Conservation (phyloP, 2,888 invertebrate species). For the Branchipolynoe longqiensis region DNA sequence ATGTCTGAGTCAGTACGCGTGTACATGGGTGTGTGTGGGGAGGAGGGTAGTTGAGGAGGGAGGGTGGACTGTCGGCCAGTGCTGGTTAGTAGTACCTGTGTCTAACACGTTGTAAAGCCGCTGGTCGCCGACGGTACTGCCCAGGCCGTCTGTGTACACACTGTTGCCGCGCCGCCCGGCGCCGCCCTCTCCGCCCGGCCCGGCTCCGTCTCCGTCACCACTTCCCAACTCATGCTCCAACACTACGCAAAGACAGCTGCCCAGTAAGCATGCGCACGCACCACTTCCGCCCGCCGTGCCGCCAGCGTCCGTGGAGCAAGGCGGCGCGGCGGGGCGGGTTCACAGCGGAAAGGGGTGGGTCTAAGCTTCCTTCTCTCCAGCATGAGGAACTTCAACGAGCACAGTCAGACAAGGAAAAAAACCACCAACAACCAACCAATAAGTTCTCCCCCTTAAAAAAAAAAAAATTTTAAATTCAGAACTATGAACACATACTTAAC, state of each 20-base stretch:
- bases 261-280: conserved; percentile 24
- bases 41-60: not conserved
- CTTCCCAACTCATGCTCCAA: conserved; percentile 52
- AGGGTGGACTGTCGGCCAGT: no score
- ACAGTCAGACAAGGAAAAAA: no score
- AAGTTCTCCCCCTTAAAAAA: no score
- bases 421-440: no score
- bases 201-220: conserved; percentile 52
- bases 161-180: conserved; percentile 25
- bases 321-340: no score
- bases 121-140: conserved; percentile 36
- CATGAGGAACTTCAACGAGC: no score
- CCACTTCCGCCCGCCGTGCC: no score
- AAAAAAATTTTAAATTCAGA: no score
- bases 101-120: conserved; percentile 20
- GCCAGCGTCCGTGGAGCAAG: not conserved
- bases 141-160: conserved; percentile 48
- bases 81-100: conserved; percentile 51
- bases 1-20: not conserved
- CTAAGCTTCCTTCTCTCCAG: no score
- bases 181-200: not conserved
- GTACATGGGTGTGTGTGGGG: not conserved
- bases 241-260: conserved; percentile 25
- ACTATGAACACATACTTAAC: no score
- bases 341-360: no score